These are phyloP conservation scores for Sarcophaga subvicina DNA, from an alignment of 2,888 invertebrate genomes.

Conservation along the genomic window DNA sequence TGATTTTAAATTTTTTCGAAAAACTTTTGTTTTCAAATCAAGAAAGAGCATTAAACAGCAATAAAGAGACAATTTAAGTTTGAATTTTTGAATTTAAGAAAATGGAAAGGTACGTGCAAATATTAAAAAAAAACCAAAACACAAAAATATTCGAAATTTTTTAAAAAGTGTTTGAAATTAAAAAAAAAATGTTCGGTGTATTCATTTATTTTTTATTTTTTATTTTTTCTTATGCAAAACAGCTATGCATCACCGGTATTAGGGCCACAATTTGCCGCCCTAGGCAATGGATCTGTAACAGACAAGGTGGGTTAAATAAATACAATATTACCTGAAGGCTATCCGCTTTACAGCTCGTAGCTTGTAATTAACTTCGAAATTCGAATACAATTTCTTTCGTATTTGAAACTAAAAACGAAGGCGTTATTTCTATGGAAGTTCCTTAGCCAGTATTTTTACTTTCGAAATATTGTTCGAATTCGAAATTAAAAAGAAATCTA, in stretches of 20 bases:
- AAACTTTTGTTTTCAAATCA: too few relatives aligned
- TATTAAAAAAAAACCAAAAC: neutral
- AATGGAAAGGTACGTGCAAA: slow-evolving; percentile 77
- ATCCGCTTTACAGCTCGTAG: too few relatives aligned
- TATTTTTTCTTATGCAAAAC: slow-evolving; percentile 30
- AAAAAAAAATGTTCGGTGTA: neutral
- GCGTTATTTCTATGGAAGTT: too few relatives aligned
- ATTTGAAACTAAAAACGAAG: too few relatives aligned
- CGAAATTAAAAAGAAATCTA: too few relatives aligned
- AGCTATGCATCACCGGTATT: slow-evolving; percentile 65
- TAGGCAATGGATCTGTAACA: slow-evolving; percentile 89
- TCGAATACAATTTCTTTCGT: too few relatives aligned
- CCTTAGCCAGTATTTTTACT: too few relatives aligned
- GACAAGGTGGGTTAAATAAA: slow-evolving; percentile 85
- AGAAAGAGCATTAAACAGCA: neutral
- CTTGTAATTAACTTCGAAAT: too few relatives aligned
- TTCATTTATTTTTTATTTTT: neutral
- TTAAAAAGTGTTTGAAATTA: neutral
- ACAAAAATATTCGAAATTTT: neutral
- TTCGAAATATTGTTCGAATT: too few relatives aligned
- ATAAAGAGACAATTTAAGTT: neutral
- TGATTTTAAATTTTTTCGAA: too few relatives aligned
- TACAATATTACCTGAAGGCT: neutral
- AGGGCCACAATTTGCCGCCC: slow-evolving; percentile 82
- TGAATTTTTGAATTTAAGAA: slow-evolving; percentile 46